Conservation (phyloP, 2,888 invertebrate species). For the Deilephila elpenor region DNA sequence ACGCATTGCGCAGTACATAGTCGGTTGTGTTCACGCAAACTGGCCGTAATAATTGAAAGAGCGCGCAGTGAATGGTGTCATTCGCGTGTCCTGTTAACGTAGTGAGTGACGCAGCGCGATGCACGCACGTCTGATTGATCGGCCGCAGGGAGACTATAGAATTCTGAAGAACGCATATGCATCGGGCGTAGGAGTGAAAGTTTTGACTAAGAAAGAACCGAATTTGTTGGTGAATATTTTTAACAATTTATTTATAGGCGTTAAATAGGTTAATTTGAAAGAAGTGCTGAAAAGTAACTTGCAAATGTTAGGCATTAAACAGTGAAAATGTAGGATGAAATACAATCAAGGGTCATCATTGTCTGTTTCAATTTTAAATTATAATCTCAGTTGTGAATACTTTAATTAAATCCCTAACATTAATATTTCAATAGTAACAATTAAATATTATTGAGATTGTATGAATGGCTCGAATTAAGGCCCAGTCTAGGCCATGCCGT, state of each 20-base stretch:
- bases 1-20: not conserved
- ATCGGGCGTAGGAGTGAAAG: no score
- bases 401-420: not conserved
- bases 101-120: not conserved
- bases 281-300: no score
- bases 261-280: no score
- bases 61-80: slow-evolving; percentile 33
- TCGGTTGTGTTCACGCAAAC: not conserved
- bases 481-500: not conserved
- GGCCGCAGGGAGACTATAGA: not conserved
- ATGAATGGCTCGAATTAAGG: not conserved
- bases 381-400: not conserved
- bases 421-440: not conserved
- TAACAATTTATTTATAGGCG: no score
- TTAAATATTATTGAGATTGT: not conserved
- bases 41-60: slow-evolving; percentile 6
- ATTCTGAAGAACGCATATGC: no score
- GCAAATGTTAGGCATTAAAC: no score
- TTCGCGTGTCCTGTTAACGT: slow-evolving; percentile 46
- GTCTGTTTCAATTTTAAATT: not conserved
- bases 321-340: no score
- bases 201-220: no score
- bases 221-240: no score
- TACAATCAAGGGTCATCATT: no score
- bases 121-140: slow-evolving; percentile 5